Evolutionary conservation across 2,797 vertebrate genomes (phyloP), one percentile per base, ranked within the genome.

Genomic region (Hyperoplus lanceolatus): DNA sequence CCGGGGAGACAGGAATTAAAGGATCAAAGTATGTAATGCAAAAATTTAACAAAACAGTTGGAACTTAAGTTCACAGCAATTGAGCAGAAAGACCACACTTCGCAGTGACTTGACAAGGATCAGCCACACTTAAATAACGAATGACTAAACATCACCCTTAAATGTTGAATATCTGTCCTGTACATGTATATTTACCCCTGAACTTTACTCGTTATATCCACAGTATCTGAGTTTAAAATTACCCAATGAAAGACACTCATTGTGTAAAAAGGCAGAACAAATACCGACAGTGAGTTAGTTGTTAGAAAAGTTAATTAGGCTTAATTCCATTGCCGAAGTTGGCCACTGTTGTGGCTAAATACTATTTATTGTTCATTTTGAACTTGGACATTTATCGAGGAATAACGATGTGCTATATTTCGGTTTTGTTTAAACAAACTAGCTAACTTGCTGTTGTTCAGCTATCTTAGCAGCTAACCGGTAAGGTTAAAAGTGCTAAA

Each of bases 371-470:
- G 7, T 7, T 5, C 58, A 14, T n/a, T 12, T 29, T 8, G 4
- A 8, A 54, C 11, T 39, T 12, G 3, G n/a, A 53, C 1, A 18
- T 6, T 45, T 49, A 7, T 45, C 1, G 1, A 11, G 0, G 16
- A 21, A 1, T 42, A 60, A 11, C 2, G 0, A 9, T 4, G 36
- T 14, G 1, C 3, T 13, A 0, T 2, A 45, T 69, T 81, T 77
- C 5, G 4, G 4, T 64, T 70, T 82, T 41, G 18, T 42, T 81
- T 8, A 5, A 8, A 61, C 16, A 41, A 39, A 51, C 66, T 58
- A 74, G 42, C 75, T 56, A 71, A 77, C 56, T 79, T 70, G 73
- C 21, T 72, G 56, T 3, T 53, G n/a, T 13, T 8, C 1, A 8
- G 46, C 29, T 53, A 70, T 58, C 9, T 53, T 15, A 15, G 15